A percentile compares a stretch with the other conserved stretches of the same genome.
phyloP scores from a whole-genome alignment of 2,797 vertebrate species.

The Acanthurus leucopareius region DNA sequence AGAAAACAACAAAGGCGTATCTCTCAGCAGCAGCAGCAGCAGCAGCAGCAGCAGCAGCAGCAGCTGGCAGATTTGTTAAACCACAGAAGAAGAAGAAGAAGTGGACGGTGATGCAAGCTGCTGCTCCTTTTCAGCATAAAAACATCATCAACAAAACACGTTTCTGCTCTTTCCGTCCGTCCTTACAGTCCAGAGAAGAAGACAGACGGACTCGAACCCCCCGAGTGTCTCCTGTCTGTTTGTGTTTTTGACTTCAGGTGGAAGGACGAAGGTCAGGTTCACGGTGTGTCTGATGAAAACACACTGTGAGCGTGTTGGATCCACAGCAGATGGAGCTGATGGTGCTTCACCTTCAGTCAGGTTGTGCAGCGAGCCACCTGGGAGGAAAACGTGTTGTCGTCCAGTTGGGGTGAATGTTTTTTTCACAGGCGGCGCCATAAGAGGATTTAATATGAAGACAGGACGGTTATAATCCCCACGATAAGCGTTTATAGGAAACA shows the following conservation, averaged over 20 bases:
- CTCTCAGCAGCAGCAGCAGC: constrained; percentile 46
- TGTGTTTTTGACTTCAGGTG: background rate
- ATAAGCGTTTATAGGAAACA: constrained; percentile 37
- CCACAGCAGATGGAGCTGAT: constrained; percentile 19
- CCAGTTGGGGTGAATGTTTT: background rate
- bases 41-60: constrained; percentile 45
- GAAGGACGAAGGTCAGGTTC: constrained; percentile 36
- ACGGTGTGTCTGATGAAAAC: constrained; percentile 32
- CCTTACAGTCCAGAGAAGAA: background rate
- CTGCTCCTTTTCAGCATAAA: constrained; percentile 22
- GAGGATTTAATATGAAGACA: constrained; percentile 48
- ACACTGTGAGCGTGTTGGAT: constrained; percentile 1
- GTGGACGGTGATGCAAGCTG: constrained; percentile 1
- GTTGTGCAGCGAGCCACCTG: background rate
- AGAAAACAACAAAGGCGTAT: constrained; percentile 63
- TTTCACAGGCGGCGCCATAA: background rate
- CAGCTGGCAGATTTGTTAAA: constrained; percentile 46
- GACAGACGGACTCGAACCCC: background rate
- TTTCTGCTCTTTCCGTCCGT: constrained; percentile 10
- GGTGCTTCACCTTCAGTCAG: constrained; percentile 24
- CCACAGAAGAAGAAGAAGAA: constrained; percentile 19
- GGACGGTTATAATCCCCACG: constrained; percentile 37
- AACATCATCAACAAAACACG: constrained; percentile 9
- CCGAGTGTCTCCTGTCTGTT: too few relatives aligned
- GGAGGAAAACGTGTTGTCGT: background rate